Conservation (phyloP, 35 echinoderm and acorn worm genomes). For the Ptychodera flava region DNA sequence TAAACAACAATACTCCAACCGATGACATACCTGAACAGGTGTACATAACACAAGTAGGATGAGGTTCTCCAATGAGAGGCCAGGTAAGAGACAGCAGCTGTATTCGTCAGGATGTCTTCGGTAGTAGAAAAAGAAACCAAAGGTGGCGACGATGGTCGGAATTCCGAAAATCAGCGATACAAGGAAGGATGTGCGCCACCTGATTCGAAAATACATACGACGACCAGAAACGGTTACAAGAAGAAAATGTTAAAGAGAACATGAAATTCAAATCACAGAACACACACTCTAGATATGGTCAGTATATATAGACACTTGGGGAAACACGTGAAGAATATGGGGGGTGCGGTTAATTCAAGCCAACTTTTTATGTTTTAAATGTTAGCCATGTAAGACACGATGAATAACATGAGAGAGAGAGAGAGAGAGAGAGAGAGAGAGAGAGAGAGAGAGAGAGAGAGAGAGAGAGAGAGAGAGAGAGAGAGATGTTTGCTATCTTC, state of each 20-base stretch:
- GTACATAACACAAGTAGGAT: constrained; percentile 66
- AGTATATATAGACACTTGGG: too few species aligned
- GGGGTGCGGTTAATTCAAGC: too few species aligned
- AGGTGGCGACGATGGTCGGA: constrained; percentile 37
- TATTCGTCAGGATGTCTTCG: not conserved
- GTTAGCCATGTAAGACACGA: too few species aligned
- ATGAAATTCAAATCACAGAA: too few species aligned
- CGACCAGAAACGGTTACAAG: too few species aligned
- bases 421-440: not conserved
- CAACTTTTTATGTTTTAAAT: too few species aligned
- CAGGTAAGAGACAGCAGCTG: constrained; percentile 47
- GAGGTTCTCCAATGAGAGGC: constrained; percentile 65
- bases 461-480: not conserved
- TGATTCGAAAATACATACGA: constrained; percentile 26
- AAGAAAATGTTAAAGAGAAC: too few species aligned
- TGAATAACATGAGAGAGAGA: not conserved
- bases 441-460: not conserved
- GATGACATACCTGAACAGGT: constrained; percentile 86
- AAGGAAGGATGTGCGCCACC: constrained; percentile 87
- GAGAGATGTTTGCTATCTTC: too few species aligned
- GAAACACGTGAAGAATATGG: too few species aligned
- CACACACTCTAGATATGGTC: too few species aligned
- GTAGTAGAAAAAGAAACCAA: not conserved
- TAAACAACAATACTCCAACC: too few species aligned
- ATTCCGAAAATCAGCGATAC: constrained; percentile 69